phyloP scores from a whole-genome alignment of 1,140 invertebrate species.

The Artemia franciscana region DNA sequence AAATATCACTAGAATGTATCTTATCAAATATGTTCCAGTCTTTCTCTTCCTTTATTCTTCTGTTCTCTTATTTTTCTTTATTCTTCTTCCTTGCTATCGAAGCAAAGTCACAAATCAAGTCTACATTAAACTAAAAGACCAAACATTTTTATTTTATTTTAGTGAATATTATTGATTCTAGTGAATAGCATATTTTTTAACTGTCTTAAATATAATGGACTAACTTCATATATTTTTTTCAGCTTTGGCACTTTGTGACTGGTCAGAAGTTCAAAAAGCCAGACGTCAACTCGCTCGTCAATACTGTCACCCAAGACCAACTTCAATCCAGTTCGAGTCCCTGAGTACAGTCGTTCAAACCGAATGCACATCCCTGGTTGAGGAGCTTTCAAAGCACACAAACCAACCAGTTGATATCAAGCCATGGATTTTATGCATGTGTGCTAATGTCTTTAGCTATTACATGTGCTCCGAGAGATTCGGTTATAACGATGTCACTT shows the following conservation, averaged over 20 bases:
- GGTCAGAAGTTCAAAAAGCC: slow-evolving; percentile 52
- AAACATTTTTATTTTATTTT: too few species aligned
- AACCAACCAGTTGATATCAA: slow-evolving; percentile 25
- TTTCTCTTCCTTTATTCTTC: too few species aligned
- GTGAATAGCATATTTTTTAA: too few species aligned
- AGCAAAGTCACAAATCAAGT: too few species aligned
- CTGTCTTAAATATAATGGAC: too few species aligned
- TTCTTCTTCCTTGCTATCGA: too few species aligned
- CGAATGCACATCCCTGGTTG: slow-evolving; percentile 6
- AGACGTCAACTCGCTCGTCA: slow-evolving; percentile 36
- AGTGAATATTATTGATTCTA: too few species aligned
- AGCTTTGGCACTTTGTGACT: slow-evolving; percentile 66
- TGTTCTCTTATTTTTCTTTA: too few species aligned
- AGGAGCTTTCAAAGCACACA: slow-evolving; percentile 1
- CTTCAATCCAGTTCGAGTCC: slow-evolving; percentile 11
- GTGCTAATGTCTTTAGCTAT: slow-evolving; percentile 55
- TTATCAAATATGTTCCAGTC: too few species aligned
- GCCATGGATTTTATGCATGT: slow-evolving; percentile 35
- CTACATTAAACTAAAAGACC: too few species aligned
- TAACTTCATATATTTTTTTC: slow-evolving; percentile 21
- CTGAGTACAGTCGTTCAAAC: slow-evolving; percentile 10
- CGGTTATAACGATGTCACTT: slow-evolving; percentile 34
- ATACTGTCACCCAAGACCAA: slow-evolving; percentile 4
- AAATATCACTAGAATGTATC: too few species aligned
- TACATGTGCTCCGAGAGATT: slow-evolving; percentile 61